phyloP scores from a whole-genome alignment of 2,888 invertebrate species.

The Glomeris marginata region DNA sequence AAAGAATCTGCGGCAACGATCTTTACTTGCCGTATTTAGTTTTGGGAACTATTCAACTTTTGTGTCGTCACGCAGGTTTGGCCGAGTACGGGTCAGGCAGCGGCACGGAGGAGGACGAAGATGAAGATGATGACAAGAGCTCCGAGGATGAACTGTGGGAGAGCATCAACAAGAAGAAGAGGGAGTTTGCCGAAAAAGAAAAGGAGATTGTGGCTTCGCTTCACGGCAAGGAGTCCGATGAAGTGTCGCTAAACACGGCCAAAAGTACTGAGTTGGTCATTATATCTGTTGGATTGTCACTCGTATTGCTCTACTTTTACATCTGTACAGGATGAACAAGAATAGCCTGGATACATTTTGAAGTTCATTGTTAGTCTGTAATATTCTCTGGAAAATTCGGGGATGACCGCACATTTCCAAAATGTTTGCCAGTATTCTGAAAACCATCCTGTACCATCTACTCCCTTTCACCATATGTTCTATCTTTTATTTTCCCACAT shows the following conservation, averaged over 20 bases:
- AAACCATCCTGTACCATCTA: too few species aligned
- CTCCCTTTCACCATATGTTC: too few species aligned
- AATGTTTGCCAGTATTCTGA: too few species aligned
- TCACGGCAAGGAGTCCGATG: constrained; percentile 12
- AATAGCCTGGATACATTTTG: not conserved
- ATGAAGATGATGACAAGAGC: constrained; percentile 31
- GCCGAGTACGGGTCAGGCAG: constrained; percentile 46
- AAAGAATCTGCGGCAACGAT: too few species aligned
- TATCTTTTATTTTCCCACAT: too few species aligned
- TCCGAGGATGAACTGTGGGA: constrained; percentile 58
- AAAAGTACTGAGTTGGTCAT: too few species aligned
- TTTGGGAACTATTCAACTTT: not conserved
- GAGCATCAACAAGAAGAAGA: constrained; percentile 16
- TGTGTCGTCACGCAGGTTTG: constrained; percentile 45
- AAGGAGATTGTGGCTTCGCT: constrained; percentile 17
- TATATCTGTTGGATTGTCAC: too few species aligned
- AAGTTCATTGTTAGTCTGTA: too few species aligned
- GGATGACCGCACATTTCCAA: too few species aligned
- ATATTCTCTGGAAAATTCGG: too few species aligned
- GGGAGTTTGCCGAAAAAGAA: constrained; percentile 17
- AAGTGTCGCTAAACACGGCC: not conserved
- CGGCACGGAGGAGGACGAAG: constrained; percentile 24
- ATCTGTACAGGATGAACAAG: not conserved
- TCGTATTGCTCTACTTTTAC: too few species aligned
- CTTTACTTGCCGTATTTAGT: not conserved